Evolutionary conservation across 1,140 invertebrate species (phyloP).

Genomic region (Neodiprion lecontei): DNA sequence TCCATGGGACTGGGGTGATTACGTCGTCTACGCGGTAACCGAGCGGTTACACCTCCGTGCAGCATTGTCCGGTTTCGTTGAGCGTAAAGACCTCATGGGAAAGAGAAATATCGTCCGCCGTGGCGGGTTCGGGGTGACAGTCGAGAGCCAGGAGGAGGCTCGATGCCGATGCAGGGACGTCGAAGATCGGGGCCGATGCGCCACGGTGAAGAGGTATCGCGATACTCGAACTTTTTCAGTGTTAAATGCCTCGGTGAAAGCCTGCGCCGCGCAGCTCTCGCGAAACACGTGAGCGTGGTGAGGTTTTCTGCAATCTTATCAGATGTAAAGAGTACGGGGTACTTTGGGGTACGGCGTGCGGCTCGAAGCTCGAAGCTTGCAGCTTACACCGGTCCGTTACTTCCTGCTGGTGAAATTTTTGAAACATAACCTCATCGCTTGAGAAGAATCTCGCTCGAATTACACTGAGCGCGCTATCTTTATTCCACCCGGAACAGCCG

Average conservation of each 20-base stretch:
- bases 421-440: background rate
- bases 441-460: background rate
- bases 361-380: background rate
- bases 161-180: no score
- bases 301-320: background rate
- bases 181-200: no score
- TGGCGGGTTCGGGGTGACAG: background rate
- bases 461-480: background rate
- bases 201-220: no score
- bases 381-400: background rate
- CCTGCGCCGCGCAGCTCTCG: no score
- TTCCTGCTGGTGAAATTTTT: background rate
- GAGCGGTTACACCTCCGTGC: background rate
- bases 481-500: background rate
- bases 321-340: background rate
- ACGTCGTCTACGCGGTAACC: background rate
- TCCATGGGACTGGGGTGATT: background rate
- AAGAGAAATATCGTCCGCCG: background rate
- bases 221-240: no score
- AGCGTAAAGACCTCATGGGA: constrained; percentile 1
- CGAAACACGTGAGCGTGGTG: background rate
- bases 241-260: no score
- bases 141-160: background rate
- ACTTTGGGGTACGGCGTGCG: background rate
- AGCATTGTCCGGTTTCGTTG: background rate